These are phyloP conservation scores for Ophonus ardosiacus DNA, from an alignment of 2,888 invertebrate species.

Conservation along the genomic window DNA sequence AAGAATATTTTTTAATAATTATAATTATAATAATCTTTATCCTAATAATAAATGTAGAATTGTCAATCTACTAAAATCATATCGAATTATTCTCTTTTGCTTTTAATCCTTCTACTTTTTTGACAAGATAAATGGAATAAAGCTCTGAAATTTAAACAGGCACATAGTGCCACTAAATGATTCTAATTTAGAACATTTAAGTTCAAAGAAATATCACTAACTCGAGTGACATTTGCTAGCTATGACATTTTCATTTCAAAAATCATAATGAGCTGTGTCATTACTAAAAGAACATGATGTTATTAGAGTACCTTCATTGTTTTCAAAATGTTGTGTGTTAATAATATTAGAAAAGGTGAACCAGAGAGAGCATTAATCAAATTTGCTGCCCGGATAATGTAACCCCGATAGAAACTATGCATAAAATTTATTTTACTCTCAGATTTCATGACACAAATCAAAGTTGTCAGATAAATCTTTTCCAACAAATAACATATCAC, in stretches of 20 bases:
- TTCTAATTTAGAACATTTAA: not conserved
- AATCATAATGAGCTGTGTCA: constrained; percentile 24
- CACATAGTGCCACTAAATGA: not conserved
- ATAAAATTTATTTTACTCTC: constrained; percentile 34
- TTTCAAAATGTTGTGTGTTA: constrained; percentile 6
- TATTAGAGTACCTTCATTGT: not conserved
- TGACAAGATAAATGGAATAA: no score
- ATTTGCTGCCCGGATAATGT: constrained; percentile 2
- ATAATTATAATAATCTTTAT: no score
- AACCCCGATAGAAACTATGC: constrained; percentile 13
- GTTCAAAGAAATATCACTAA: not conserved
- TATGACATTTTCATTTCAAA: constrained; percentile 6
- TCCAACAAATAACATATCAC: constrained; percentile 32
- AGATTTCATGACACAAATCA: constrained; percentile 36
- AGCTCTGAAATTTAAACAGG: not conserved
- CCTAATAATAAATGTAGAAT: no score
- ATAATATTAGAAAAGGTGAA: constrained; percentile 18
- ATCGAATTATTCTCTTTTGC: no score
- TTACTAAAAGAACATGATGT: constrained; percentile 11
- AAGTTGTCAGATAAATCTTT: constrained; percentile 36
- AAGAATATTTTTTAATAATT: no score
- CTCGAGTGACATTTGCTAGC: constrained; percentile 2
- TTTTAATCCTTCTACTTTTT: no score
- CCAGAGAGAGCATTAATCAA: constrained; percentile 1
- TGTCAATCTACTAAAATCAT: no score